A percentile compares a stretch with the other conserved stretches of the same genome.
Conservation (phyloP, 1,140 invertebrate species). For the Drosophila tsacasi region DNA sequence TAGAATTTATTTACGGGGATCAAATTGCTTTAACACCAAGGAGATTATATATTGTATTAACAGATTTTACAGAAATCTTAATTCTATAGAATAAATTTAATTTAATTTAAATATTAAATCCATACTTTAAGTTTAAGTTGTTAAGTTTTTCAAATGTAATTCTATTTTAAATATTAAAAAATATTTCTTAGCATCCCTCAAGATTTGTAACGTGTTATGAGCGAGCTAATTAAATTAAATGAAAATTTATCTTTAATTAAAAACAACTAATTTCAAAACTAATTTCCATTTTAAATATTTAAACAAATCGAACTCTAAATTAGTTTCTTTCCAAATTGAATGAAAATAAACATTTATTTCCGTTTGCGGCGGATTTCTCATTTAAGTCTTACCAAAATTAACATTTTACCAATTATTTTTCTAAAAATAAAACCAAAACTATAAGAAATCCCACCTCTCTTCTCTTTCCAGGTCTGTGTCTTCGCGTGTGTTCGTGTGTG, state of each 20-base stretch:
- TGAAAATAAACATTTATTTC: background rate
- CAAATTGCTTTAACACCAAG: background rate
- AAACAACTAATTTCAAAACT: background rate
- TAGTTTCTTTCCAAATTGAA: background rate
- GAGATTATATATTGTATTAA: background rate
- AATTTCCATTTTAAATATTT: background rate
- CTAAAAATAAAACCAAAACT: conserved; percentile 6
- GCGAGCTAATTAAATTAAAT: background rate
- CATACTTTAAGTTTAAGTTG: too few relatives aligned
- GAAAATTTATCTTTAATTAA: background rate
- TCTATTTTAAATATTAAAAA: too few relatives aligned
- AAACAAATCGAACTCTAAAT: background rate
- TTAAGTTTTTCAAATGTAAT: too few relatives aligned
- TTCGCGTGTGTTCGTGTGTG: conserved; percentile 30
- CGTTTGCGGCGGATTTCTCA: background rate
- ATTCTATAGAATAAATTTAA: too few relatives aligned
- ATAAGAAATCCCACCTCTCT: conserved; percentile 9
- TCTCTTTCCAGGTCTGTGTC: conserved; percentile 61
- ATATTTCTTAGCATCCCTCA: background rate
- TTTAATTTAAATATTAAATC: too few relatives aligned
- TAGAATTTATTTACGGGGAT: too few relatives aligned
- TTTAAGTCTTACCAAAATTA: conserved; percentile 11
- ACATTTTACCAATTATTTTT: conserved; percentile 18
- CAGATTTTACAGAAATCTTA: background rate
- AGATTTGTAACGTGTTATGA: background rate